Percentiles rank a stretch among this genome's conserved stretches.
These are phyloP conservation scores for Drosophila mauritiana DNA, from an alignment of 1,140 invertebrate species.

Conservation along the genomic window DNA sequence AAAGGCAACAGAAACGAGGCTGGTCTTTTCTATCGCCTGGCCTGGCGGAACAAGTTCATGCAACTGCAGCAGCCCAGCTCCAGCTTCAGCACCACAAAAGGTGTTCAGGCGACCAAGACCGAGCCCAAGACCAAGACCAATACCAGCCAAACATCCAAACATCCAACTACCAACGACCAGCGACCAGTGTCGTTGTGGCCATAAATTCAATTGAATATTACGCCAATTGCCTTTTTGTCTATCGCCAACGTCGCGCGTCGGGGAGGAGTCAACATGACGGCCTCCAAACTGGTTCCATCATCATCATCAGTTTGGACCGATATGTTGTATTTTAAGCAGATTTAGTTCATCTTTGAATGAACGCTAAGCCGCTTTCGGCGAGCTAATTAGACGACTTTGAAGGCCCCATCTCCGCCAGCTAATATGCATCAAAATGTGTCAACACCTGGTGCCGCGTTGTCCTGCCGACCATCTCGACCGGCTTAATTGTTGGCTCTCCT, in stretches of 20 bases:
- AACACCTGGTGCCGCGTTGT: slow-evolving; percentile 63
- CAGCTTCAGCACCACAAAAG: slow-evolving; percentile 55
- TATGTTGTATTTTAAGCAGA: slow-evolving; percentile 60
- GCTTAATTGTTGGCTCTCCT: slow-evolving; percentile 77
- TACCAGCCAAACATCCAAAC: slow-evolving; percentile 18
- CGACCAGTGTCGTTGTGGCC: slow-evolving; percentile 76
- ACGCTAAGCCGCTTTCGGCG: slow-evolving; percentile 73
- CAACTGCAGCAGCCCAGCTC: slow-evolving; percentile 47
- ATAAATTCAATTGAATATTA: slow-evolving; percentile 84
- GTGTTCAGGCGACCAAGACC: slow-evolving; percentile 57
- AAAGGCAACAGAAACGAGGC: slow-evolving; percentile 33
- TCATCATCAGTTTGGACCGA: slow-evolving; percentile 17
- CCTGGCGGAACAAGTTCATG: slow-evolving; percentile 79
- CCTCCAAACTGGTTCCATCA: slow-evolving; percentile 55
- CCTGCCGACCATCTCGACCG: slow-evolving; percentile 13
- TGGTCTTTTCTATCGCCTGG: slow-evolving; percentile 67
- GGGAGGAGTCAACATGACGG: slow-evolving; percentile 54
- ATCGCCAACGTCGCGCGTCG: slow-evolving; percentile 61
- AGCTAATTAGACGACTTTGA: slow-evolving; percentile 78
- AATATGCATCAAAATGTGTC: slow-evolving; percentile 82
- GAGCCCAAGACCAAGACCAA: slow-evolving; percentile 33
- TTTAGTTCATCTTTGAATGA: slow-evolving; percentile 67
- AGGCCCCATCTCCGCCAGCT: slow-evolving; percentile 45
- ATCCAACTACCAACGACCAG: slow-evolving; percentile 13
- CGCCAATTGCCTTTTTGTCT: slow-evolving; percentile 83